Percentiles rank a stretch among this genome's conserved stretches.
Conservation (phyloP, 2,113 vertebrate species). For the Callithrix jacchus region DNA sequence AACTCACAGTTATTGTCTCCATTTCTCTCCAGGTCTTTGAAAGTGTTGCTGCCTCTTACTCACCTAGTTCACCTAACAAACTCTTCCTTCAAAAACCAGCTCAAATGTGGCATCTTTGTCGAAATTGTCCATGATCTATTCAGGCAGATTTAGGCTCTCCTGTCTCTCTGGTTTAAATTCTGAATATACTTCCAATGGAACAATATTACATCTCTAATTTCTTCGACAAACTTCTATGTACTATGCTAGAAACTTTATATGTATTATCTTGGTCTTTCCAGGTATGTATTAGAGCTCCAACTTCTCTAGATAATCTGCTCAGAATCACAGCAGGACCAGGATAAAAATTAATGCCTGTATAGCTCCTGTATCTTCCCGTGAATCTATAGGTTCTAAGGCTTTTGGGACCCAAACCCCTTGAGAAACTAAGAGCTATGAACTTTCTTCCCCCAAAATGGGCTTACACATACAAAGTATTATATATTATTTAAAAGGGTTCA, state of each 20-base stretch:
- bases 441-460: neutral
- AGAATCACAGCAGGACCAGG: neutral
- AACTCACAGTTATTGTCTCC: neutral
- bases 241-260: neutral
- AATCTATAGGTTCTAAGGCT: neutral
- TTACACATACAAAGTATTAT: neutral
- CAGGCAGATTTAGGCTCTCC: neutral
- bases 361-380: neutral
- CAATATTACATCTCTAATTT: neutral
- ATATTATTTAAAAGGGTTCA: neutral
- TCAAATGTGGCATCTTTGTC: neutral
- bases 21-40: neutral
- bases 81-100: neutral
- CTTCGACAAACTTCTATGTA: neutral
- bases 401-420: neutral
- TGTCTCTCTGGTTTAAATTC: neutral
- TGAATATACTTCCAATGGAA: neutral
- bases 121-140: neutral
- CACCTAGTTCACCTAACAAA: conserved; percentile 13
- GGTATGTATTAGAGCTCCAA: neutral
- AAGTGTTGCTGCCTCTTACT: neutral
- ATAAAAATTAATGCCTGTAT: conserved; percentile 6
- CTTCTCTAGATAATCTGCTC: neutral
- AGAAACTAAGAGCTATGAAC: conserved; percentile 20
- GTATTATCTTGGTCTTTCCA: neutral